phyloP scores from a whole-genome alignment of 37 sponge, comb jelly and placozoan genomes.

The Geodia barretti region DNA sequence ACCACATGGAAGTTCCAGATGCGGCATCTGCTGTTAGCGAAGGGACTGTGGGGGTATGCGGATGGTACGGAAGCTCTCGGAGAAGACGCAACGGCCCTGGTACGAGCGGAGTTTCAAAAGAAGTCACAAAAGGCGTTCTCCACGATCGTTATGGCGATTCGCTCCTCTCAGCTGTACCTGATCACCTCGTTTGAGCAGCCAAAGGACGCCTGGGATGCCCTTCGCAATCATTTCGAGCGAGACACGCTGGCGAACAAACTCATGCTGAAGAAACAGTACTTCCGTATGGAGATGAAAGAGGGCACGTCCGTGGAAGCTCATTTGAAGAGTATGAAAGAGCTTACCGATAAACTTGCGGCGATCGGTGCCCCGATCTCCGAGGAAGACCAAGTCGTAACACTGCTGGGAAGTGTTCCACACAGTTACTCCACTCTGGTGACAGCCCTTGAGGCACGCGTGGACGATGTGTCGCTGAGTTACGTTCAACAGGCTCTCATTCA shows the following conservation, averaged over 20 bases:
- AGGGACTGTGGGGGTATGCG: conserved; percentile 39
- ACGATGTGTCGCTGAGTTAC: conserved; percentile 24
- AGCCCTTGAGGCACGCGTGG: conserved; percentile 48
- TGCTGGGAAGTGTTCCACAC: conserved; percentile 43
- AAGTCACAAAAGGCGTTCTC: conserved; percentile 55
- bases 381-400: conserved; percentile 54
- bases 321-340: conserved; percentile 60
- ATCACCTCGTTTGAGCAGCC: conserved; percentile 47
- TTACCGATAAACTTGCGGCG: conserved; percentile 54
- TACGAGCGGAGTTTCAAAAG: conserved; percentile 7
- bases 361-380: conserved; percentile 49
- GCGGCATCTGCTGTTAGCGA: conserved; percentile 38
- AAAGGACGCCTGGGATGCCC: conserved; percentile 16
- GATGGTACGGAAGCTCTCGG: conserved; percentile 40
- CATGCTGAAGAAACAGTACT: conserved; percentile 56
- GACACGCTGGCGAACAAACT: conserved; percentile 61
- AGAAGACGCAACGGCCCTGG: conserved; percentile 17
- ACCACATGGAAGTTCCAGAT: conserved; percentile 69
- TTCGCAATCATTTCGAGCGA: conserved; percentile 41
- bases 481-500: conserved; percentile 52
- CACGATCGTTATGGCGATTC: conserved; percentile 38
- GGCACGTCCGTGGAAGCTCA: conserved; percentile 33
- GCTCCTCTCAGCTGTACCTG: conserved; percentile 43
- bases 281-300: conserved; percentile 57
- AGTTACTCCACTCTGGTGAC: conserved; percentile 48